phyloP scores from a whole-genome alignment of 2,888 invertebrate species.

The Agriotes lineatus region DNA sequence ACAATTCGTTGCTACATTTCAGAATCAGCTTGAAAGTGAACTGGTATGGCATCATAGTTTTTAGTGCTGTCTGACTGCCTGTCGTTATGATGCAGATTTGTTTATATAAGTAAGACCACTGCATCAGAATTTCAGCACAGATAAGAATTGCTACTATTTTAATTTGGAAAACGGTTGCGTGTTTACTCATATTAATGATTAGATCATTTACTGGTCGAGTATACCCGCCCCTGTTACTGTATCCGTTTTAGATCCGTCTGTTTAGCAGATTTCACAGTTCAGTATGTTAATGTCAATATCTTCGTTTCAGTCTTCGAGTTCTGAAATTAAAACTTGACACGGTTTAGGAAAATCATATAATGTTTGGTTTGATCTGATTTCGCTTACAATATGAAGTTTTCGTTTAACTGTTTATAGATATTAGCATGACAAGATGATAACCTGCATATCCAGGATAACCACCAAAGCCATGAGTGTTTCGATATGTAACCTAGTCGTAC shows the following conservation, averaged over 20 bases:
- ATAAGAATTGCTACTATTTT: not conserved
- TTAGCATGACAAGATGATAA: no score
- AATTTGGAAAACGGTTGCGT: no score
- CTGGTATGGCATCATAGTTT: not conserved
- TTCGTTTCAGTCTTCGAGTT: not conserved
- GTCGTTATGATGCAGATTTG: not conserved
- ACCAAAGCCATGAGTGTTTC: no score
- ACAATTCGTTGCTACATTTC: not conserved
- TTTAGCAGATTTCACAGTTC: not conserved
- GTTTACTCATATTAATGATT: no score
- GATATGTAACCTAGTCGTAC: no score
- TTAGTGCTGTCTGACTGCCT: not conserved
- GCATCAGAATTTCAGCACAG: not conserved
- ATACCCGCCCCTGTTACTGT: not conserved
- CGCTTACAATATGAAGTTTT: no score
- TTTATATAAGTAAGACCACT: not conserved
- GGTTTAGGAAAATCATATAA: no score
- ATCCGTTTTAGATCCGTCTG: not conserved
- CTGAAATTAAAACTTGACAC: not conserved
- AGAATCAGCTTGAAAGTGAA: not conserved
- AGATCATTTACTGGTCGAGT: not conserved
- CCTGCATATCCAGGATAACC: no score
- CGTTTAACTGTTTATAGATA: no score
- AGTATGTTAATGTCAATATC: not conserved
- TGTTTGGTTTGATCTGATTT: no score